phyloP scores from a whole-genome alignment of 92 coral and sea anemone species.

The Micromussa lordhowensis region DNA sequence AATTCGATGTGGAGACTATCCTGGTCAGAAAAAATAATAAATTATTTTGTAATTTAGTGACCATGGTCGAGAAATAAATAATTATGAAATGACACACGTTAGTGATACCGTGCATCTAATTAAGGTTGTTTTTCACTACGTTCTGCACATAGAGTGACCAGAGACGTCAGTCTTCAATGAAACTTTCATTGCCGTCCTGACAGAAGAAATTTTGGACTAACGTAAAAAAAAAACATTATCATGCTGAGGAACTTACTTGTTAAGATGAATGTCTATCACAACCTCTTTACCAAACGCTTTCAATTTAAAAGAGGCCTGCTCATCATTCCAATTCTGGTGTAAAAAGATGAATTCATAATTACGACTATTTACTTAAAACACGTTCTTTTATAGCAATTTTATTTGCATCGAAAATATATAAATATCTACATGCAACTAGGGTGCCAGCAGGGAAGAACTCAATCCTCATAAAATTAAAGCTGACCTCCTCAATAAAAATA shows the following conservation, averaged over 20 bases:
- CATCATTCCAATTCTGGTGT: conserved; percentile 22
- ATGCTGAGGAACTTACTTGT: conserved; percentile 45
- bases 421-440: no score
- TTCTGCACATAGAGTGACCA: background rate
- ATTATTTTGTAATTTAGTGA: background rate
- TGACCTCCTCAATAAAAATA: no score
- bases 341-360: background rate
- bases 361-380: no score
- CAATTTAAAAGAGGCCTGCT: conserved; percentile 39
- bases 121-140: no score
- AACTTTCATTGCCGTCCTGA: background rate
- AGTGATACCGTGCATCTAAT: no score
- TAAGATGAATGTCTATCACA: conserved; percentile 42
- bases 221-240: no score
- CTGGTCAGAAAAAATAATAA: background rate
- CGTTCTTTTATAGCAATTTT: no score
- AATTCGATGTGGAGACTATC: conserved; percentile 22
- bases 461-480: no score
- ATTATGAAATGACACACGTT: no score
- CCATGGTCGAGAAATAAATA: background rate
- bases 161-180: background rate
- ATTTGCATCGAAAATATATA: no score
- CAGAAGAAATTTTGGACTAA: background rate
- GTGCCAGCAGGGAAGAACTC: no score
- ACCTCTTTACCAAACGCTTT: conserved; percentile 62